Base-by-base conservation (phyloP, 2,888 invertebrate genomes). In the Callimorpha dominula region DNA sequence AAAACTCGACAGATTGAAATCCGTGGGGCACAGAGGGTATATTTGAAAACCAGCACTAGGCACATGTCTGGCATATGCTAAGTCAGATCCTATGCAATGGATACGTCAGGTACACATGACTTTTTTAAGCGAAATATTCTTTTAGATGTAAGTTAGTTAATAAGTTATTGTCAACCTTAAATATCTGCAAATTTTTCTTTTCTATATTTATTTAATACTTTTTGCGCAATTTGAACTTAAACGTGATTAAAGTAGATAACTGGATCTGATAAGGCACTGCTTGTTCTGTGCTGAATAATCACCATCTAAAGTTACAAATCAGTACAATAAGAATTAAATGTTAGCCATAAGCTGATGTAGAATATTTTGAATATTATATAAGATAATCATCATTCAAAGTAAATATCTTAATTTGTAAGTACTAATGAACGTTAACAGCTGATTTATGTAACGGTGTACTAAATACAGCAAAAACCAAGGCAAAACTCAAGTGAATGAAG, bases 401-500 rank as follows among this genome's bases (percentile, higher is more conserved):
- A 40, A 70, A 70, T 43, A 20, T 63, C 52, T 66, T 63, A 63
- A 73, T 70, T 73, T 66, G 54, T 70, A 70, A 65, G 50, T 57
- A 46, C 57, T 65, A 60, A 43, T 68, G 50, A 66, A 67, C 54
- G 49, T 70, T 70, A 70, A 63, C 66, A 9, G 46, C 43, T 65
- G 68, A 71, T 71, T 74, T 71, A 74, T 73, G 74, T 74, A 72
- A 67, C 64, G 64, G 20, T 76, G 74, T 75, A 14, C 64, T 71
- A 74, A 74, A 77, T 66, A 69, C 74, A 77, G 74, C 71, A 70
- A 75, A 73, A 81, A 73, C 76, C 75, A 75, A 76, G 72, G 75
- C 75, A 78, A 76, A 78, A 85, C 78, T 76, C 81, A 84, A 81
- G 78, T 69, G 77, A 84, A 83, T 84, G 80, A 87, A 83, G 85